Evolutionary conservation across 2,888 invertebrate species (phyloP), one percentile per base, ranked within the genome.

Genomic region (Tetropium fuscum): DNA sequence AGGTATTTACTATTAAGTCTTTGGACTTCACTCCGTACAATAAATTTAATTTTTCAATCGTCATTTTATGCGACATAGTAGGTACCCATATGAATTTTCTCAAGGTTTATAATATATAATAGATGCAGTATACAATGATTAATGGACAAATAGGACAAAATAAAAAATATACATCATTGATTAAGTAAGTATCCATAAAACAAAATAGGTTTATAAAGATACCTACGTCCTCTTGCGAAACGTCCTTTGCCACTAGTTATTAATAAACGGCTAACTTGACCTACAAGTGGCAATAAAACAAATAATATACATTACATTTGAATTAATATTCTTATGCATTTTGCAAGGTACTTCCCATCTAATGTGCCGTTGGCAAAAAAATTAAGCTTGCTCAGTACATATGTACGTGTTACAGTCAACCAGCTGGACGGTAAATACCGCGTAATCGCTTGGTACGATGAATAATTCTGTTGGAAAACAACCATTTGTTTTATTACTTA

Each of bases 401-500:
- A 41, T 7, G 44, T 44, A 13, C 27, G 27, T 44, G 44, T 16
- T 20, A 16, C 3, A 44, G 44, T 27, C 15, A 11, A 16, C 10
- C 44, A 44, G 44, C 7, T 16, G 44, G 2, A 44, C 25, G 16
- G 16, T 27, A 22, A 44, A 44, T 44, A 44, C 6, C n/a, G n/a
- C n/a, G n/a, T 22, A n/a, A 44, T 6, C 6, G 8, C 25, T 25
- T 10, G 16, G n/a, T 16, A 38, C 8, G 41, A 54, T 41, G 44
- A 57, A 44, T 34, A 56, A 51, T 51, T 45, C 47, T 38, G 13
- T 30, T 19, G 40, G 43, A 25, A 13, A 25, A 54, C 44, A 32
- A 13, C 19, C 19, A 20, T 56, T 40, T 20, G 25, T 43, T 27
- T 16, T 11, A 49, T 65, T 65, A 63, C 58, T 30, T 53, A 60